Conservation (phyloP, 2,797 vertebrate genomes). For the Esox masquinongy region DNA sequence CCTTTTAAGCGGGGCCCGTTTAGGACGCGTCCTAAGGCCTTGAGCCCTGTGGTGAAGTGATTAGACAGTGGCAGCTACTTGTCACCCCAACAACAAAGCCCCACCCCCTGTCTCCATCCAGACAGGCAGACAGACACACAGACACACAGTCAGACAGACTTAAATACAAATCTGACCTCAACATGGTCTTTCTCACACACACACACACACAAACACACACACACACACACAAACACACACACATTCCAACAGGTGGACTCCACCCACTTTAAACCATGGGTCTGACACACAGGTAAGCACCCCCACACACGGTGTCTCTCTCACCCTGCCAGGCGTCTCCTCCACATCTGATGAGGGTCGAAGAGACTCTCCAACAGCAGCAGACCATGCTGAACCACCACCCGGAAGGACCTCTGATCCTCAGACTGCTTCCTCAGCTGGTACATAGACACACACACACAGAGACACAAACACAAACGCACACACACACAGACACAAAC, state of each 20-base stretch:
- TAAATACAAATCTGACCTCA: neutral
- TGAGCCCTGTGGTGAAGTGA: constrained; percentile 34
- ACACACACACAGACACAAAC: constrained; percentile 5
- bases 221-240: constrained; percentile 13
- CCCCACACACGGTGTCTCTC: constrained; percentile 42
- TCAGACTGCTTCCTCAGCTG: constrained; percentile 77
- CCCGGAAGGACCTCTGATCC: constrained; percentile 70
- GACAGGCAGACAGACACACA: too few species aligned
- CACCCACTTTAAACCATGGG: constrained; percentile 8
- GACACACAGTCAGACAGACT: too few species aligned
- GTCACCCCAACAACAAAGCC: neutral
- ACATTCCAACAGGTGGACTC: constrained; percentile 35
- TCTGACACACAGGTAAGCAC: constrained; percentile 9
- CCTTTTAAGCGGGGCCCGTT: neutral
- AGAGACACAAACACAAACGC: neutral
- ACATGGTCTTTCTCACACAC: neutral
- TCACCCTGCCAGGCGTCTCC: constrained; percentile 88
- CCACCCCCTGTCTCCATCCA: too few species aligned
- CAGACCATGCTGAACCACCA: constrained; percentile 81
- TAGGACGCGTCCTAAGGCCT: neutral
- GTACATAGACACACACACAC: constrained; percentile 36
- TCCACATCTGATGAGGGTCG: constrained; percentile 95
- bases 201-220: constrained; percentile 14
- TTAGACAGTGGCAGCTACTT: neutral
- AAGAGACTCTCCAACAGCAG: constrained; percentile 91